phyloP scores from a whole-genome alignment of 2,797 vertebrate species.

The Cyclura pinguis region DNA sequence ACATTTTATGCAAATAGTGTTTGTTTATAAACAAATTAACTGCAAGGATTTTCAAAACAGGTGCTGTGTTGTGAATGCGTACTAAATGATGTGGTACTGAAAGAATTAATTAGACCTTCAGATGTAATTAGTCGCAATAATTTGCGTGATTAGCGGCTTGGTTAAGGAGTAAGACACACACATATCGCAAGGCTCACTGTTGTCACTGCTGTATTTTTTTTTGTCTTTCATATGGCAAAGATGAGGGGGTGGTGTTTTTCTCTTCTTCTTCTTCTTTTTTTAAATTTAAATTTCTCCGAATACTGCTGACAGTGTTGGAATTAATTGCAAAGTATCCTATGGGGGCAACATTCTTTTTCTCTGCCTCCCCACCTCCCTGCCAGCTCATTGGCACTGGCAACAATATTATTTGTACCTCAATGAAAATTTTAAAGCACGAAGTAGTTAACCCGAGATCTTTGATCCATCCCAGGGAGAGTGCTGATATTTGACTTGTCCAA shows the following conservation, averaged over 20 bases:
- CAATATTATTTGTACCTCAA: conserved; percentile 72
- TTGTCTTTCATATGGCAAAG: conserved; percentile 81
- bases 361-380: not conserved
- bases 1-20: conserved; percentile 97
- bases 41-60: conserved; percentile 94
- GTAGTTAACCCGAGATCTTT: conserved; percentile 81
- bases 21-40: conserved; percentile 98
- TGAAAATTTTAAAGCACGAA: conserved; percentile 81
- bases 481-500: conserved; percentile 69
- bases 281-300: conserved; percentile 86
- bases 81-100: conserved; percentile 99
- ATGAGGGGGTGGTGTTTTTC: conserved; percentile 49
- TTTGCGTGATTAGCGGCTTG: conserved; percentile 99
- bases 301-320: conserved; percentile 88
- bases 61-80: conserved; percentile 96
- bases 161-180: conserved; percentile 96
- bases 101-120: conserved; percentile 99
- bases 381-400: conserved; percentile 72
- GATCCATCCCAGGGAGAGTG: conserved; percentile 67
- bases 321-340: conserved; percentile 88
- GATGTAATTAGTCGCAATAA: conserved; percentile 99
- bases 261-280: conserved; percentile 67
- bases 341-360: conserved; percentile 65
- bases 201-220: conserved; percentile 78
- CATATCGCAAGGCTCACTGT: conserved; percentile 87